Evolutionary conservation across 2,888 invertebrate species (phyloP).

Genomic region (Exocentrus adspersus): DNA sequence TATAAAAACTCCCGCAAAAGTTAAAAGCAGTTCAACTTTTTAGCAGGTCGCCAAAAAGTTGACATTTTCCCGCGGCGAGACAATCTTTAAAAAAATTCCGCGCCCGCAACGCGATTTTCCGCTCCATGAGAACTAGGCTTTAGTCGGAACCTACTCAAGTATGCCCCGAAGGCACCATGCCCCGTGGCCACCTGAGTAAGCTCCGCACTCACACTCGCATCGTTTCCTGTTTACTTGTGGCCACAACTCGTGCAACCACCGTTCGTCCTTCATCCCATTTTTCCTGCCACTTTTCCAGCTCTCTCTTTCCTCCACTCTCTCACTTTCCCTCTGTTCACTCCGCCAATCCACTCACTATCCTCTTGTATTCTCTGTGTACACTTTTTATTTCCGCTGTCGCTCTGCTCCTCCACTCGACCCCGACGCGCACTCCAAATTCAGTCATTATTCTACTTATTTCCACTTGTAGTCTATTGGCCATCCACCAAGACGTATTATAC

Average conservation of each 20-base stretch:
- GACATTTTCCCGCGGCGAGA: too few relatives aligned
- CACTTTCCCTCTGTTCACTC: too few relatives aligned
- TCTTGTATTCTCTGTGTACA: too few relatives aligned
- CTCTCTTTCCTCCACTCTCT: neutral
- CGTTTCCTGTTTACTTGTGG: neutral
- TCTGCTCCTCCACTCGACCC: neutral
- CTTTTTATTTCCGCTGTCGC: neutral
- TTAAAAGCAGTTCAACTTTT: too few relatives aligned
- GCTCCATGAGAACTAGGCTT: too few relatives aligned
- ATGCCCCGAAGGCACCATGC: conserved; percentile 8
- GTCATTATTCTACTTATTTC: neutral
- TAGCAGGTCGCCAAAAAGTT: too few relatives aligned
- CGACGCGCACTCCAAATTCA: neutral
- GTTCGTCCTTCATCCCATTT: neutral
- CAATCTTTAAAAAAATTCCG: too few relatives aligned
- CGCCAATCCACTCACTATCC: too few relatives aligned
- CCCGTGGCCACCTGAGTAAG: conserved; percentile 12
- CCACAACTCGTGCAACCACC: neutral
- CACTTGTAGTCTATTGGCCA: neutral
- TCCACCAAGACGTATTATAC: neutral
- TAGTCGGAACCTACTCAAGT: conserved; percentile 3
- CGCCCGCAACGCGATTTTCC: too few relatives aligned
- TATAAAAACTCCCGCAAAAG: too few relatives aligned
- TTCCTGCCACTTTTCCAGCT: neutral
- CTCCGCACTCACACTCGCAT: neutral